Percentiles rank a stretch among this genome's conserved stretches.
Conservation (phyloP, 1,140 invertebrate genomes). For the Conus betulinus region DNA sequence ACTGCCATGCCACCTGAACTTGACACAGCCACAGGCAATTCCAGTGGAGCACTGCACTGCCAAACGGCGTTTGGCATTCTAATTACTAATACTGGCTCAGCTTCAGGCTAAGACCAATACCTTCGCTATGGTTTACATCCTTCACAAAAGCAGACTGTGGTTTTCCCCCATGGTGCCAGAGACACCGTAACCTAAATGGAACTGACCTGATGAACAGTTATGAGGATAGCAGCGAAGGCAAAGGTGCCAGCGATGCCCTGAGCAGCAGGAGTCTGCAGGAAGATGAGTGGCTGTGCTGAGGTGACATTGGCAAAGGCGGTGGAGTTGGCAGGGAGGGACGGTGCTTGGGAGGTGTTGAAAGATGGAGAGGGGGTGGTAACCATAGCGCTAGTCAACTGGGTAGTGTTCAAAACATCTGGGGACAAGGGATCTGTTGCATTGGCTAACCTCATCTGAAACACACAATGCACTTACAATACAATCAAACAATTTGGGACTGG, state of each 20-base stretch:
- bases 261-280: conserved; percentile 93
- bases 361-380: conserved; percentile 1
- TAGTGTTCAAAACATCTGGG: not conserved
- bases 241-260: conserved; percentile 96
- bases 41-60: no score
- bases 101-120: no score
- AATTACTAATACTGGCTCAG: no score
- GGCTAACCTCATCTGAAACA: conserved; percentile 25
- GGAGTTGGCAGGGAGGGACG: not conserved
- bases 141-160: no score
- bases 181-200: not conserved
- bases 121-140: no score
- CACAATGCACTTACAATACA: no score
- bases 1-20: no score
- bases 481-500: no score
- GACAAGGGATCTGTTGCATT: conserved; percentile 20
- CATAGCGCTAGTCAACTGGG: not conserved
- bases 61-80: no score
- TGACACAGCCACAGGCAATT: no score
- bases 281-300: conserved; percentile 76
- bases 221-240: conserved; percentile 94
- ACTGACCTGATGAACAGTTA: conserved; percentile 97
- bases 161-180: no score
- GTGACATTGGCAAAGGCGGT: conserved; percentile 44
- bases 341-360: conserved; percentile 25